Percentiles rank a stretch among this genome's conserved stretches.
Conservation (phyloP, 2,113 vertebrate genomes). For the Oxyura jamaicensis region DNA sequence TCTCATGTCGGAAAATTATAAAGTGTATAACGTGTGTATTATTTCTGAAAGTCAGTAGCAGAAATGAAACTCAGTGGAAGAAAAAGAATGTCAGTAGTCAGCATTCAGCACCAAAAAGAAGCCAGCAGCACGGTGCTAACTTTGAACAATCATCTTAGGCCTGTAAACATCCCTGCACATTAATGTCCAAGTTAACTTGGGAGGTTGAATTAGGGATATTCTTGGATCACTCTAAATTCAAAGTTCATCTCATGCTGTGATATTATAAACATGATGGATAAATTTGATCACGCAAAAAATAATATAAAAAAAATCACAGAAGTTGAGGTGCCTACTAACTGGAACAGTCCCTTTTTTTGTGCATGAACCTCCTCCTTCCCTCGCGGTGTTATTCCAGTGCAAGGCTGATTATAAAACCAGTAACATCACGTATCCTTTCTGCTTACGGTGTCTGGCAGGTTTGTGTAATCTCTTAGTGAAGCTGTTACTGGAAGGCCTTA, state of each 20-base stretch:
- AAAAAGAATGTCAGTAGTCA: not conserved
- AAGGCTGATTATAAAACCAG: constrained; percentile 9
- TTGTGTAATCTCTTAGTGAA: not conserved
- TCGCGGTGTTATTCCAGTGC: not conserved
- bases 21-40: not conserved
- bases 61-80: not conserved
- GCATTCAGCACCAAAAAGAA: not conserved
- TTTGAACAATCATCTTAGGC: not conserved
- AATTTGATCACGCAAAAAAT: not conserved
- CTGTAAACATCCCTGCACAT: not conserved
- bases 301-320: not conserved
- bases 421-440: not conserved
- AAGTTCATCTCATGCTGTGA: not conserved
- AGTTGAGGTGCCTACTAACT: not conserved
- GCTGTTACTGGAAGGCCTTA: not conserved
- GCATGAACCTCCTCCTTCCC: not conserved
- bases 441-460: not conserved
- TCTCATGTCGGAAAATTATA: not conserved
- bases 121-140: not conserved
- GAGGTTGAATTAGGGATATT: not conserved
- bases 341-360: not conserved
- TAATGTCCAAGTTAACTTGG: not conserved
- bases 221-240: not conserved
- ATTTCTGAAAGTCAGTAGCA: not conserved
- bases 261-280: not conserved